Percentiles rank a stretch among this genome's conserved stretches.
phyloP scores from a whole-genome alignment of 1,140 invertebrate species.

The Drosophila nasuta region DNA sequence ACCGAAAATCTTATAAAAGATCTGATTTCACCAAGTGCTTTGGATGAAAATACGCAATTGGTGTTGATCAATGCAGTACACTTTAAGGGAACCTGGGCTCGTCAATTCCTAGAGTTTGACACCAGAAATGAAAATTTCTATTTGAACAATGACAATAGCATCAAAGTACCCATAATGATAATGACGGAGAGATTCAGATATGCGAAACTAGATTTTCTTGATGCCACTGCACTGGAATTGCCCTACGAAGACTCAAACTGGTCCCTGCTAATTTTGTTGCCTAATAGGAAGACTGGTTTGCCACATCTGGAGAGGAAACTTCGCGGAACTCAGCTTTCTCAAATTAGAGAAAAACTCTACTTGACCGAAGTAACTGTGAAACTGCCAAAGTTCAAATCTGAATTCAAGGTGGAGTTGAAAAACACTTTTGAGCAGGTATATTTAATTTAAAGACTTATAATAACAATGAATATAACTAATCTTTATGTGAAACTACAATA shows the following conservation, averaged over 20 bases:
- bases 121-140: constrained; percentile 60
- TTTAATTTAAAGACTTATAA: neutral
- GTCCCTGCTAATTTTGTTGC: no score
- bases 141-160: constrained; percentile 46
- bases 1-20: constrained; percentile 57
- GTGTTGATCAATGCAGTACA: constrained; percentile 89
- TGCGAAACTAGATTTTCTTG: constrained; percentile 57
- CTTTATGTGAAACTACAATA: constrained; percentile 22
- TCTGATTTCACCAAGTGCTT: constrained; percentile 69
- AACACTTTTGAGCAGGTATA: constrained; percentile 85
- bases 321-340: constrained; percentile 63
- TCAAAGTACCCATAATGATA: constrained; percentile 86
- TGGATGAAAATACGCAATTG: constrained; percentile 84
- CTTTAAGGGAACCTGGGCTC: constrained; percentile 85
- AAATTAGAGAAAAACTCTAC: constrained; percentile 70
- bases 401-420: constrained; percentile 86
- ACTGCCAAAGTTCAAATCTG: constrained; percentile 88
- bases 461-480: neutral
- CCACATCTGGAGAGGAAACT: constrained; percentile 85
- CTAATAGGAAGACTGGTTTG: constrained; percentile 77
- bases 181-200: constrained; percentile 74
- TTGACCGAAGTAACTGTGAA: constrained; percentile 85
- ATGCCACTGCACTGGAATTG: constrained; percentile 70
- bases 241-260: constrained; percentile 40
- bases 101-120: constrained; percentile 55